Percentiles rank a stretch among this genome's conserved stretches.
These are phyloP conservation scores for Listrodromus nycthemerus DNA, from an alignment of 2,888 invertebrate species.

Conservation along the genomic window DNA sequence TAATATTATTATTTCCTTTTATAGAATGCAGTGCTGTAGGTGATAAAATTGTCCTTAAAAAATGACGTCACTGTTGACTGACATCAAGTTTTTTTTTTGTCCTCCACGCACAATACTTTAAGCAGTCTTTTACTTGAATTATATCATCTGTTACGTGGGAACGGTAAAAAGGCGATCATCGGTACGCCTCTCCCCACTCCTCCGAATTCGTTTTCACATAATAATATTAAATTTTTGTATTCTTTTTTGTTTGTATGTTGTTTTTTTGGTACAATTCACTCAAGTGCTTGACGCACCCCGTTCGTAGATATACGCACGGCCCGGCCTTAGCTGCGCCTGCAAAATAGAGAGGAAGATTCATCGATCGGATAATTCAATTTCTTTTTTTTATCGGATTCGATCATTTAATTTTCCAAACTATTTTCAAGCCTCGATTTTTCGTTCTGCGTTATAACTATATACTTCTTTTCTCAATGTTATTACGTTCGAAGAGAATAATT, in stretches of 20 bases:
- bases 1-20: conserved; percentile 22
- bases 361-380: conserved; percentile 6
- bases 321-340: conserved; percentile 56
- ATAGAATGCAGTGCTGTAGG: conserved; percentile 39
- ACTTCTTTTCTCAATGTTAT: background rate
- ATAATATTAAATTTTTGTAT: conserved; percentile 32
- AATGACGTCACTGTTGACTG: conserved; percentile 23
- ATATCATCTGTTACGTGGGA: conserved; percentile 47
- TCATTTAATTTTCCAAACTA: background rate
- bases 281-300: conserved; percentile 46
- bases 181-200: conserved; percentile 7
- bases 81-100: conserved; percentile 42
- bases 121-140: conserved; percentile 64
- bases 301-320: conserved; percentile 53
- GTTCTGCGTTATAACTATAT: conserved; percentile 4
- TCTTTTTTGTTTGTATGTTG: conserved; percentile 15
- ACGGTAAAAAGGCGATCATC: conserved; percentile 29
- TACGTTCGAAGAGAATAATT: conserved; percentile 45
- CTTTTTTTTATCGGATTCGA: background rate
- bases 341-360: conserved; percentile 38
- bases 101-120: conserved; percentile 61
- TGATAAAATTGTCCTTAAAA: conserved; percentile 42
- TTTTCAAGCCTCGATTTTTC: background rate
- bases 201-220: conserved; percentile 31
- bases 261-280: conserved; percentile 62